Percentiles rank a stretch among this genome's conserved stretches.
Evolutionary conservation across 2,797 vertebrate species (phyloP).

Genomic region (Channa striata): DNA sequence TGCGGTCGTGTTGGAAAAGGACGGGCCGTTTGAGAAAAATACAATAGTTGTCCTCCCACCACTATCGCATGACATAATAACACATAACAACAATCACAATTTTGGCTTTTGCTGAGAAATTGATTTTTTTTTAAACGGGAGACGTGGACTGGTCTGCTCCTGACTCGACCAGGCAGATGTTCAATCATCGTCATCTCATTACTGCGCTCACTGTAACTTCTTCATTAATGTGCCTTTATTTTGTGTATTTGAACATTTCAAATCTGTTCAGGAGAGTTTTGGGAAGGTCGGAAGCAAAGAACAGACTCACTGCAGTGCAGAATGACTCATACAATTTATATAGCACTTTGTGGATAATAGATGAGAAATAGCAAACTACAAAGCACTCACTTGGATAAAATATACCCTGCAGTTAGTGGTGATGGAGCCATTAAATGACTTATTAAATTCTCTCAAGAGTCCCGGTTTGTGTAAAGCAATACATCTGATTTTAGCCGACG

Average conservation of each 20-base stretch:
- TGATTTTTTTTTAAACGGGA: background rate
- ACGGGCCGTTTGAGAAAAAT: background rate
- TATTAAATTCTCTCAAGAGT: conserved; percentile 73
- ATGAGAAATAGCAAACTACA: conserved; percentile 76
- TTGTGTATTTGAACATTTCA: conserved; percentile 13
- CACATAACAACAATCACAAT: no score
- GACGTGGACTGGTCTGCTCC: background rate
- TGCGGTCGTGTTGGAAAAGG: no score
- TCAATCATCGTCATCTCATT: conserved; percentile 15
- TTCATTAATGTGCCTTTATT: conserved; percentile 3
- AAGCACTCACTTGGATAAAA: conserved; percentile 76
- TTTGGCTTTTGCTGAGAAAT: no score
- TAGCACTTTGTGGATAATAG: conserved; percentile 70
- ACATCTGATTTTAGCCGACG: conserved; percentile 58
- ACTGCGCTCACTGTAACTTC: conserved; percentile 2
- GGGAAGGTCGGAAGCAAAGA: conserved; percentile 48
- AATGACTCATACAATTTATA: conserved; percentile 73
- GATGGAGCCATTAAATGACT: conserved; percentile 75
- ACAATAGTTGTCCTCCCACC: background rate
- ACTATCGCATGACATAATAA: background rate
- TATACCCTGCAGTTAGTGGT: conserved; percentile 70
- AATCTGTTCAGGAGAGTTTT: conserved; percentile 34
- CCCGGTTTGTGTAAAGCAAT: conserved; percentile 61
- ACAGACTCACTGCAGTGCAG: conserved; percentile 43
- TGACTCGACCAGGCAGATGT: conserved; percentile 2